Evolutionary conservation across 30 jellyfish, hydroid and myxozoan genomes (phyloP).

Genomic region (Aurelia aurita complex sp. Pacific): DNA sequence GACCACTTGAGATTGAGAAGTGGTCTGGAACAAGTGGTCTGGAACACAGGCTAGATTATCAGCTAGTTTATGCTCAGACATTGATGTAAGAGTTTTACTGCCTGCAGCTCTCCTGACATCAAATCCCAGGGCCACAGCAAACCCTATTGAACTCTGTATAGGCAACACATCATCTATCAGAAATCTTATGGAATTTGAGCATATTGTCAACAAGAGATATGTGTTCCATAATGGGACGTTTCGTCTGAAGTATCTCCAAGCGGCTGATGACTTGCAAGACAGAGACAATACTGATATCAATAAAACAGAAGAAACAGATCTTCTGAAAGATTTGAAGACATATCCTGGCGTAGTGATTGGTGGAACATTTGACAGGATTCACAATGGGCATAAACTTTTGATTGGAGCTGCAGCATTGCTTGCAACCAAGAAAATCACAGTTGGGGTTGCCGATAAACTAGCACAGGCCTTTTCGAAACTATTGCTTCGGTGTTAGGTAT

Average conservation of each 20-base stretch:
- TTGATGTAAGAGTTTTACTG: conserved; percentile 77
- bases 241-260: conserved; percentile 50
- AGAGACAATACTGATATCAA: background rate
- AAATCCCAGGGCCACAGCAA: conserved; percentile 22
- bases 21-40: too few relatives aligned
- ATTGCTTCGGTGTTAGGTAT: too few relatives aligned
- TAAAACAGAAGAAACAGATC: background rate
- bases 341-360: conserved; percentile 92
- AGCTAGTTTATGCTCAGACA: conserved; percentile 12
- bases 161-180: conserved; percentile 66
- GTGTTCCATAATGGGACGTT: conserved; percentile 50
- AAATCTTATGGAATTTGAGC: conserved; percentile 68
- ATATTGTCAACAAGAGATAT: conserved; percentile 56
- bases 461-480: too few relatives aligned
- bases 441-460: conserved; percentile 90
- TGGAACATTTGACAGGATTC: conserved; percentile 96
- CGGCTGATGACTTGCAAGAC: conserved; percentile 39
- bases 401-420: conserved; percentile 73
- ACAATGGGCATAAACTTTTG: conserved; percentile 86
- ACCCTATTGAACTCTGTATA: conserved; percentile 75
- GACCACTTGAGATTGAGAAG: too few relatives aligned
- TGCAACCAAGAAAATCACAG: conserved; percentile 75
- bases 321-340: background rate
- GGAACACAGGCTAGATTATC: too few relatives aligned
- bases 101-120: conserved; percentile 63